Evolutionary conservation across 1,140 invertebrate genomes (phyloP), one percentile per base, ranked within the genome.

Genomic region (Microvelia longipes): DNA sequence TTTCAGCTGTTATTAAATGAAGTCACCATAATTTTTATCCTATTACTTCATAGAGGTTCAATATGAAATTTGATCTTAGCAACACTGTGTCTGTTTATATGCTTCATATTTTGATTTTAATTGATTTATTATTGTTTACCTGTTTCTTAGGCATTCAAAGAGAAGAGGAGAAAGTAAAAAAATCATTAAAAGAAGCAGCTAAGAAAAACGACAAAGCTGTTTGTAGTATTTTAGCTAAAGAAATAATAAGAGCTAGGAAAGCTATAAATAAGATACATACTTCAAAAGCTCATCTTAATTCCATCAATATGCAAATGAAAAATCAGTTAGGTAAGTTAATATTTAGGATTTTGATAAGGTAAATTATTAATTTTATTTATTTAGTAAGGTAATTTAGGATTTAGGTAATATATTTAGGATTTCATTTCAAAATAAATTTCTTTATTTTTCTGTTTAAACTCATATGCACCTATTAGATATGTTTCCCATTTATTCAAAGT

Each of bases 281-380:
- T 0, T 93, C 93, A 0, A 98, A 98, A 81, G 95, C 97, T n/a
- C 96, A 98, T 75, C 81, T 99, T 2, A 98, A 96, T 79, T 98
- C 96, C 1, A 89, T 99, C 19, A 90, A 94, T 70, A 85, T 98
- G 81, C 92, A 95, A 81, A 98, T 99, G 94, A 96, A 98, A 79
- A 95, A 98, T 80, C 97, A 99, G 79, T 80, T 98, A 73, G 89
- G 91, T 93, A 82, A 79, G 80, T 69, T 68, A 19, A 0, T 14
- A 24, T 27, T 66, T 2, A 2, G 60, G 5, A 24, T 28, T 2
- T 67, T 27, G 11, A 66, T 30, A 11, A 63, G 2, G 13, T 61
- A 11, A 63, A 50, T 2, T 50, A 2, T 50, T 63, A 62, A 2
- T 61, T 2, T 27, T 2, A 27, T 65, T 2, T 69, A 19, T 26